Percentiles rank a stretch among this genome's conserved stretches.
Conservation (phyloP, 1,140 invertebrate species). For the Propsilocerus akamusi region DNA sequence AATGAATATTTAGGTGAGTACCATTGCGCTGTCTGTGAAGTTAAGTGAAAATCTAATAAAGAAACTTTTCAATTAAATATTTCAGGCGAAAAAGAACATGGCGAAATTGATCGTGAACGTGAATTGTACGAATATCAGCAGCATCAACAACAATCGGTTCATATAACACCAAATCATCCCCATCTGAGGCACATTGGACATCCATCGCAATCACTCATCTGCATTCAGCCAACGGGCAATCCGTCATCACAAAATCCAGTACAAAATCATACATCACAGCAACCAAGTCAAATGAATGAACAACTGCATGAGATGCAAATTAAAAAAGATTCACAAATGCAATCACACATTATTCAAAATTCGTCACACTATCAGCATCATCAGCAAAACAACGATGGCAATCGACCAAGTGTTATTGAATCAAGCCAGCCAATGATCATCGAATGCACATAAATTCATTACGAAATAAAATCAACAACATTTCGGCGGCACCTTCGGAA, state of each 20-base stretch:
- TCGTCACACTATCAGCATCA: slow-evolving; percentile 21
- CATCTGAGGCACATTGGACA: slow-evolving; percentile 15
- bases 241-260: slow-evolving; percentile 3
- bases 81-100: slow-evolving; percentile 19
- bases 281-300: not conserved
- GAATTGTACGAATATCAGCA: slow-evolving; percentile 22
- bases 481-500: too few species aligned
- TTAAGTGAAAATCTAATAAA: not conserved
- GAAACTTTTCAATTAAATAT: not conserved
- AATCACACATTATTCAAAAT: slow-evolving; percentile 14
- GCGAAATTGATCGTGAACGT: slow-evolving; percentile 18
- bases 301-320: slow-evolving; percentile 9
- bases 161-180: slow-evolving; percentile 9
- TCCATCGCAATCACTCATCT: slow-evolving; percentile 16
- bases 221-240: slow-evolving; percentile 7
- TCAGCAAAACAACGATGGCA: slow-evolving; percentile 36
- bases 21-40: slow-evolving; percentile 5
- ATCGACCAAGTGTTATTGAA: slow-evolving; percentile 62
- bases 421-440: slow-evolving; percentile 71
- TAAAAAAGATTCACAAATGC: too few species aligned
- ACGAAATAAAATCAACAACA: slow-evolving; percentile 5
- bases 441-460: slow-evolving; percentile 58
- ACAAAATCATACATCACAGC: slow-evolving; percentile 5
- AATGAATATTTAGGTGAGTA: slow-evolving; percentile 48
- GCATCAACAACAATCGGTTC: slow-evolving; percentile 14